A percentile compares a stretch with the other conserved stretches of the same genome.
These are phyloP conservation scores for Xestia rhomboidea DNA, from an alignment of 2,888 invertebrate species.

Conservation along the genomic window DNA sequence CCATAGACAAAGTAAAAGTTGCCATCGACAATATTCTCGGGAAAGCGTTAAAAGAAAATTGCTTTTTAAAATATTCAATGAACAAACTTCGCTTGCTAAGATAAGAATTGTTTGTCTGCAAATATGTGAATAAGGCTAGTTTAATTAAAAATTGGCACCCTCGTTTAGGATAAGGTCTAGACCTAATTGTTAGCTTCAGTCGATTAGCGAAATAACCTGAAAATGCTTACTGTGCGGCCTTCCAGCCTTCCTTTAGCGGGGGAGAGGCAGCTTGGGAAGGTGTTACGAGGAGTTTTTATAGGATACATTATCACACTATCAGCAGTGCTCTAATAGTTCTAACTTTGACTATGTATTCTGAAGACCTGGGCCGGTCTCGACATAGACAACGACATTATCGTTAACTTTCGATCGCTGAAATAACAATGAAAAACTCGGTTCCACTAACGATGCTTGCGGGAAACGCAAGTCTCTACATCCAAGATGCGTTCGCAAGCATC, in stretches of 20 bases:
- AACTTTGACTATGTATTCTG: background rate
- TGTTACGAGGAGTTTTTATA: slow-evolving; percentile 7
- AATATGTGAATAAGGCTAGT: slow-evolving; percentile 48
- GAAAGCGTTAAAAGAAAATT: slow-evolving; percentile 49
- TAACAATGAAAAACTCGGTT: too few relatives aligned
- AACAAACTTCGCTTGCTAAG: slow-evolving; percentile 34
- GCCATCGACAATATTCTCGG: slow-evolving; percentile 32
- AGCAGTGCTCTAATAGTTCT: background rate
- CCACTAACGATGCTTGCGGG: too few relatives aligned
- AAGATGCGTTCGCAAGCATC: too few relatives aligned
- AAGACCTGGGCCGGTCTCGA: too few relatives aligned
- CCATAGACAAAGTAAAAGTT: slow-evolving; percentile 41
- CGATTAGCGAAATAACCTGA: slow-evolving; percentile 60
- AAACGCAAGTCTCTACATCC: too few relatives aligned
- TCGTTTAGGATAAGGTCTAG: slow-evolving; percentile 43
- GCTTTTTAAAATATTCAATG: slow-evolving; percentile 53
- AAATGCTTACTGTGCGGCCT: slow-evolving; percentile 41
- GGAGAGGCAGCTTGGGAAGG: slow-evolving; percentile 6
- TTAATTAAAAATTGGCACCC: slow-evolving; percentile 64
- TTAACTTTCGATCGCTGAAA: too few relatives aligned
- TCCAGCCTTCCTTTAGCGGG: slow-evolving; percentile 51
- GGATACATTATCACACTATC: slow-evolving; percentile 4
- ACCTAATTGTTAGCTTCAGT: slow-evolving; percentile 42
- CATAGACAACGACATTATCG: too few relatives aligned
- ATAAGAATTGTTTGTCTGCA: slow-evolving; percentile 43